Percentiles rank a stretch among this genome's conserved stretches.
Evolutionary conservation across 2,888 invertebrate species (phyloP).

Genomic region (Meteorus colon): DNA sequence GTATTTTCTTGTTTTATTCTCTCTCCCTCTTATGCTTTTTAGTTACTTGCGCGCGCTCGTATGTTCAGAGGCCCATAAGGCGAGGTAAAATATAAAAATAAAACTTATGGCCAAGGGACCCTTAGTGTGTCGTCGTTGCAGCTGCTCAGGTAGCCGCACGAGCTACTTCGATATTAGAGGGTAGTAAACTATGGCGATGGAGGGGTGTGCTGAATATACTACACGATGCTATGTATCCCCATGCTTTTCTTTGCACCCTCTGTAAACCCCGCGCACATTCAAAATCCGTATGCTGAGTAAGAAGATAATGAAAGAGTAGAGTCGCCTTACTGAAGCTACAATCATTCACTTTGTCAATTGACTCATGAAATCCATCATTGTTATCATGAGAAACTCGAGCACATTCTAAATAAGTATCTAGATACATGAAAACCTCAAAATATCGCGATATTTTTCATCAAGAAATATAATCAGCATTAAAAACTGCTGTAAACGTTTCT

Average conservation of each 20-base stretch:
- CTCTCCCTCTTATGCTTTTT: conserved; percentile 42
- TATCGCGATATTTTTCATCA: too few species aligned
- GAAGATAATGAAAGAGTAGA: background rate
- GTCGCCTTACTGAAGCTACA: background rate
- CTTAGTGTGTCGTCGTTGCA: conserved; percentile 52
- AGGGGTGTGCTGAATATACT: conserved; percentile 35
- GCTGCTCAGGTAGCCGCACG: conserved; percentile 70
- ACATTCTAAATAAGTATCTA: too few species aligned
- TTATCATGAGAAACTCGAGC: too few species aligned
- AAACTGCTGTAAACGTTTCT: background rate
- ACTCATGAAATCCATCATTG: background rate
- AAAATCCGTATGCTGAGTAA: background rate
- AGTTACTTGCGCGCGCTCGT: conserved; percentile 34
- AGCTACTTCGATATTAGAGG: conserved; percentile 69
- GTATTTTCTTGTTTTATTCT: conserved; percentile 38
- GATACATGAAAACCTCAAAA: too few species aligned
- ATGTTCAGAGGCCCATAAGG: conserved; percentile 63
- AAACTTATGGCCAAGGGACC: conserved; percentile 62
- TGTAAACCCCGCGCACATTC: conserved; percentile 31
- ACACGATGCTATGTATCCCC: conserved; percentile 32
- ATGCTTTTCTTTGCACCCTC: conserved; percentile 37
- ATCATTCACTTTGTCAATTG: background rate
- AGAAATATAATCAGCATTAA: too few species aligned
- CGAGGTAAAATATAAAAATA: conserved; percentile 66
- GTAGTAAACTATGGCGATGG: conserved; percentile 51